Percentiles rank a stretch among this genome's conserved stretches.
These are phyloP conservation scores for Staurois parvus DNA, from an alignment of 2,797 vertebrate genomes.

Conservation along the genomic window DNA sequence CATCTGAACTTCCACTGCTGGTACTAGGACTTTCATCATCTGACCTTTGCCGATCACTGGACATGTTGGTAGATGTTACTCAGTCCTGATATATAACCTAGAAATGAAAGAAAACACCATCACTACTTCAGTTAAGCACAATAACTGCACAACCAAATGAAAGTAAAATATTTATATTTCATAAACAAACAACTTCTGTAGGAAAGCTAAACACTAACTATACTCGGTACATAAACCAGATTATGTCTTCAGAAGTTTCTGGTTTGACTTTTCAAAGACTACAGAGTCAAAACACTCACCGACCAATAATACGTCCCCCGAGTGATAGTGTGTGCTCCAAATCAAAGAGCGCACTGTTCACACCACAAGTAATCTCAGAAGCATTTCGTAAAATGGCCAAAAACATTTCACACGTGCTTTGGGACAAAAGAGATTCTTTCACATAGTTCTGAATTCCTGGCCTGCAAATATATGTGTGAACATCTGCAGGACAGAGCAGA, in stretches of 20 bases:
- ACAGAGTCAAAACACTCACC: background rate
- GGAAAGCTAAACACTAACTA: background rate
- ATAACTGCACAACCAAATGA: background rate
- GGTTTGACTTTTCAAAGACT: background rate
- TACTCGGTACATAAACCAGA: background rate
- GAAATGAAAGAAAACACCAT: background rate
- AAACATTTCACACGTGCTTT: background rate
- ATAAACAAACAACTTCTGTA: background rate
- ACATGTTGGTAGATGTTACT: constrained; percentile 80
- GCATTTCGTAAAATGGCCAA: background rate
- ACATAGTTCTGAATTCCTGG: background rate
- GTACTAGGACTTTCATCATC: constrained; percentile 92
- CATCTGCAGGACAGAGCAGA: constrained; percentile 68
- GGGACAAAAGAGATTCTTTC: background rate
- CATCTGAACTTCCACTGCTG: constrained; percentile 91
- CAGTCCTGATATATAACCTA: constrained; percentile 39
- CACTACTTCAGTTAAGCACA: background rate
- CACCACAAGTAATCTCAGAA: background rate
- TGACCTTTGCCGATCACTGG: constrained; percentile 89
- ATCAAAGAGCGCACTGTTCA: constrained; percentile 8
- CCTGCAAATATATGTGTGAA: constrained; percentile 57
- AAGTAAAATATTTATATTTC: background rate
- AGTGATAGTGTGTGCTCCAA: background rate
- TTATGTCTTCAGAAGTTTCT: background rate
- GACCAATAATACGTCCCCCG: background rate